phyloP scores from a whole-genome alignment of 2,888 invertebrate species.

The Cantharis nigra region DNA sequence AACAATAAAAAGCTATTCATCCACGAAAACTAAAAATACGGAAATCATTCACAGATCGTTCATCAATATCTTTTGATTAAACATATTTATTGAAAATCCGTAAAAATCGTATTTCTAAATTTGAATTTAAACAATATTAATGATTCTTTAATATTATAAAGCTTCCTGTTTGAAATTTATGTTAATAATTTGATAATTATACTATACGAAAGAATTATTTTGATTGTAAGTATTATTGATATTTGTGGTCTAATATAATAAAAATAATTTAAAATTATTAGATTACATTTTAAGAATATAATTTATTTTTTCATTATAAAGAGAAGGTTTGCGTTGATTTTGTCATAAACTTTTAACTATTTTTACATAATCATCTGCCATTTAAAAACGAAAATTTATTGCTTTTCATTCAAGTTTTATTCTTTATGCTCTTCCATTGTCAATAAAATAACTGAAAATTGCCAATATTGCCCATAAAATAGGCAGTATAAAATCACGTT shows the following conservation, averaged over 20 bases:
- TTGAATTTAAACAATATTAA: not conserved
- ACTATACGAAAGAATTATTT: no score
- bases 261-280: not conserved
- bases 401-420: not conserved
- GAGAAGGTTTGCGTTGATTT: not conserved
- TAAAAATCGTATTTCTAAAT: not conserved
- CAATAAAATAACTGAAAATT: not conserved
- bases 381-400: not conserved
- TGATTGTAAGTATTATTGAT: no score
- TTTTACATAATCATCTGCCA: not conserved
- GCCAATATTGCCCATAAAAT: not conserved
- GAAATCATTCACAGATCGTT: not conserved
- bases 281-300: not conserved
- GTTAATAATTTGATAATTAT: no score
- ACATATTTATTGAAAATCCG: not conserved
- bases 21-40: slow-evolving; percentile 8
- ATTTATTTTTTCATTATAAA: not conserved
- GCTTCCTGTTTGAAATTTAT: no score
- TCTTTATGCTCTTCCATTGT: not conserved
- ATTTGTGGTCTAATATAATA: no score
- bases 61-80: slow-evolving; percentile 12
- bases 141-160: no score
- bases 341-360: not conserved
- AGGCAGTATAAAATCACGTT: not conserved
- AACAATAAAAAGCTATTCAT: slow-evolving; percentile 4